Percentiles rank a stretch among this genome's conserved stretches.
Conservation (phyloP, 2,113 vertebrate species). For the Paraplagusia blochii region DNA sequence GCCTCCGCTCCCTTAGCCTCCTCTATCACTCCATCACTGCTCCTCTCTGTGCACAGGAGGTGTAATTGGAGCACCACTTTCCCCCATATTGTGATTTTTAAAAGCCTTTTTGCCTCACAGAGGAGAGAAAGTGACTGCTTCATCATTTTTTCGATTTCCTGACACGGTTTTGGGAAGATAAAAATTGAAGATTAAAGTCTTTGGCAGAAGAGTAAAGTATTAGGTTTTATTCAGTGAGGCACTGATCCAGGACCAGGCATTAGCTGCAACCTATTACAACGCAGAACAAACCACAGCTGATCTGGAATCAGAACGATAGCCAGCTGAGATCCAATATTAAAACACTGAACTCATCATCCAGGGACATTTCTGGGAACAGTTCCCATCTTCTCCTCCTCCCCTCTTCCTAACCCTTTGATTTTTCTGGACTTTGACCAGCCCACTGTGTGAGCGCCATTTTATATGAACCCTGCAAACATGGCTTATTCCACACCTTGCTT, state of each 20-base stretch:
- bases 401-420: slow-evolving; percentile 44
- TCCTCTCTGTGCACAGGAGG: slow-evolving; percentile 52
- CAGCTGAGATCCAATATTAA: slow-evolving; percentile 52
- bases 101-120: slow-evolving; percentile 59
- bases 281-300: slow-evolving; percentile 49
- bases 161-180: slow-evolving; percentile 67
- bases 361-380: slow-evolving; percentile 56
- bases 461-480: slow-evolving; percentile 47
- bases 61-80: slow-evolving; percentile 66
- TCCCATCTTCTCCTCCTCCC: slow-evolving; percentile 41
- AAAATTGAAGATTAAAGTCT: slow-evolving; percentile 67
- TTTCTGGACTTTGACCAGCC: slow-evolving; percentile 51
- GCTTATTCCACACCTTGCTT: slow-evolving; percentile 20
- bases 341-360: slow-evolving; percentile 49
- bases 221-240: slow-evolving; percentile 56
- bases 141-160: slow-evolving; percentile 70
- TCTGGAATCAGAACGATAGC: slow-evolving; percentile 57
- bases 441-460: slow-evolving; percentile 42
- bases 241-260: slow-evolving; percentile 56
- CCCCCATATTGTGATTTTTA: slow-evolving; percentile 71
- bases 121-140: slow-evolving; percentile 66
- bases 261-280: slow-evolving; percentile 21
- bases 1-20: slow-evolving; percentile 9
- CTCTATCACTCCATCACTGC: slow-evolving; percentile 27
- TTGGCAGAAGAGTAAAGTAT: slow-evolving; percentile 44